Conservation (phyloP, 2,797 vertebrate species). For the Eremophila alpestris region DNA sequence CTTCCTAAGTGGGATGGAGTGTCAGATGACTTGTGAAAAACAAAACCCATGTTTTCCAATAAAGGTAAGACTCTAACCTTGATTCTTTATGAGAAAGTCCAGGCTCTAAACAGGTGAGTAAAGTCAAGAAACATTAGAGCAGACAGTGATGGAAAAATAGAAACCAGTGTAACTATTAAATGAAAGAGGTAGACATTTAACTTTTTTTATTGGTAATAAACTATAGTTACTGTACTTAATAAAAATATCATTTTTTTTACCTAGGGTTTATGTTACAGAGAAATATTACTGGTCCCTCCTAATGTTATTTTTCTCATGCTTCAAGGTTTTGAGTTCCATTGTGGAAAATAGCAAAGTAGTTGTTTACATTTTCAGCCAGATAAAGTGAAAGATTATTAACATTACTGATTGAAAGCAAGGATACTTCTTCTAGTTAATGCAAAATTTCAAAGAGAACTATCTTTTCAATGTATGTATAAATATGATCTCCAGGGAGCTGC, state of each 20-base stretch:
- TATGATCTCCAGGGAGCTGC: neutral
- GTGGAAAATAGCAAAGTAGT: neutral
- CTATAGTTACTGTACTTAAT: neutral
- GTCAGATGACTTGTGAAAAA: conserved; percentile 81
- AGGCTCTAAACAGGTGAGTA: neutral
- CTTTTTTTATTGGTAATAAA: neutral
- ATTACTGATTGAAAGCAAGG: neutral
- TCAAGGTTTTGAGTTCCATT: neutral
- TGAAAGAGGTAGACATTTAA: neutral
- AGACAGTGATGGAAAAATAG: neutral
- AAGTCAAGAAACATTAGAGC: neutral
- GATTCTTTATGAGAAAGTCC: neutral
- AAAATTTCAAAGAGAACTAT: neutral
- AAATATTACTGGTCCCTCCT: neutral
- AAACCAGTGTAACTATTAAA: neutral
- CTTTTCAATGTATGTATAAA: neutral
- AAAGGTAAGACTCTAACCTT: conserved; percentile 77
- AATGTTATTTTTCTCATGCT: neutral
- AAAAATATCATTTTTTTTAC: neutral
- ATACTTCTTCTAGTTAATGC: neutral
- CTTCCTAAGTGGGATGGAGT: conserved; percentile 68
- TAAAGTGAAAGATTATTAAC: neutral
- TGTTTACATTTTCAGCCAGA: neutral
- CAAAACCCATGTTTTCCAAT: conserved; percentile 88
- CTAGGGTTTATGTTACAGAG: neutral